These are phyloP conservation scores for Eupeodes corollae DNA, from an alignment of 1,140 invertebrate genomes.

Conservation along the genomic window DNA sequence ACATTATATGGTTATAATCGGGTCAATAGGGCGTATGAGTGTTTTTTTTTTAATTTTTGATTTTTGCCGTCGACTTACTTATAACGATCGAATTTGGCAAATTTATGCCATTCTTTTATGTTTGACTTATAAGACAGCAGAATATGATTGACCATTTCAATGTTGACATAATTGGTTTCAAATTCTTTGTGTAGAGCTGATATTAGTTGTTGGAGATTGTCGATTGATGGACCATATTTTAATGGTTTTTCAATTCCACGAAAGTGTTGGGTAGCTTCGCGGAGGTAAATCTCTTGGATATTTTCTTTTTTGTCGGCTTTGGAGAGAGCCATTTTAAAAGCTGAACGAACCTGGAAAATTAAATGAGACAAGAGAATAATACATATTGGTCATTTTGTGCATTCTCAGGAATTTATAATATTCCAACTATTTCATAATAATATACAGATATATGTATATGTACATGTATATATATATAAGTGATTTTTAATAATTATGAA, in stretches of 20 bases:
- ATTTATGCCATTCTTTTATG: conserved; percentile 84
- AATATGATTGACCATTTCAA: conserved; percentile 75
- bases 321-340: conserved; percentile 26
- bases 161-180: conserved; percentile 64
- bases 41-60: too few relatives aligned
- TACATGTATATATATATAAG: too few relatives aligned
- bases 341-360: conserved; percentile 23
- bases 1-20: neutral
- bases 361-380: too few relatives aligned
- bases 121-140: conserved; percentile 83
- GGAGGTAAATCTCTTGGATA: conserved; percentile 29
- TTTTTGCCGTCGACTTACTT: conserved; percentile 53
- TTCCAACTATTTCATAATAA: too few relatives aligned
- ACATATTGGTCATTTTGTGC: too few relatives aligned
- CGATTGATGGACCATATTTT: conserved; percentile 29
- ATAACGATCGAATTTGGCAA: conserved; percentile 86
- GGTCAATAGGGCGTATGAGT: neutral
- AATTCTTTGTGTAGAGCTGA: conserved; percentile 63
- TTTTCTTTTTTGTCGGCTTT: conserved; percentile 18
- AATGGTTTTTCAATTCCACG: conserved; percentile 32
- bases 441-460: too few relatives aligned
- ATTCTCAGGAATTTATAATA: too few relatives aligned
- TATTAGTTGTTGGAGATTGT: conserved; percentile 61
- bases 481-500: too few relatives aligned
- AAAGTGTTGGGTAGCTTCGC: conserved; percentile 29